Evolutionary conservation across 30 jellyfish, hydroid and myxozoan species (phyloP).

Genomic region (Nemopilema nomurai): DNA sequence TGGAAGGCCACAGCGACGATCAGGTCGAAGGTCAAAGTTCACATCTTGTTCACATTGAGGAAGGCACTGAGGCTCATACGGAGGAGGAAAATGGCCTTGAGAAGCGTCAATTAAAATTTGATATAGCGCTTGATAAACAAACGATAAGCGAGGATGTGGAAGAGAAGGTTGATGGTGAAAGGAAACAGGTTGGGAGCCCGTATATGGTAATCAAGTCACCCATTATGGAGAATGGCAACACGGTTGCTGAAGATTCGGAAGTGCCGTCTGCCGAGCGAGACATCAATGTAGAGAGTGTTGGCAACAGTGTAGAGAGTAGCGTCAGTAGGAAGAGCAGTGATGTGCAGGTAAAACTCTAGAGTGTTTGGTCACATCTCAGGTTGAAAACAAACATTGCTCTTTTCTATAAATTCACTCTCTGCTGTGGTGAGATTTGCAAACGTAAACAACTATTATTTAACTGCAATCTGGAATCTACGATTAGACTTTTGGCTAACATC

Average conservation of each 20-base stretch:
- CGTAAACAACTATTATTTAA: too few relatives aligned
- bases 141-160: neutral
- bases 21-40: neutral
- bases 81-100: neutral
- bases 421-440: too few relatives aligned
- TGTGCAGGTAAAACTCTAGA: neutral
- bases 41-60: neutral
- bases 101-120: conserved; percentile 1
- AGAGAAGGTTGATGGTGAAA: neutral
- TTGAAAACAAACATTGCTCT: too few relatives aligned
- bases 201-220: conserved; percentile 50
- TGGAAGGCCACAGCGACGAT: neutral
- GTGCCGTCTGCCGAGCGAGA: neutral
- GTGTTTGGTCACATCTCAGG: neutral
- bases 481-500: too few relatives aligned
- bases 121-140: neutral
- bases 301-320: neutral
- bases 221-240: neutral
- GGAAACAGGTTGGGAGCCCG: conserved; percentile 52
- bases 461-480: too few relatives aligned
- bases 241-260: neutral
- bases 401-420: too few relatives aligned
- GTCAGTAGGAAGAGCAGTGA: neutral
- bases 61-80: neutral
- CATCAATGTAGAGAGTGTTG: too few relatives aligned